These are phyloP conservation scores for Agelas oroides DNA, from an alignment of 37 sponge, comb jelly and placozoan species.

Conservation along the genomic window DNA sequence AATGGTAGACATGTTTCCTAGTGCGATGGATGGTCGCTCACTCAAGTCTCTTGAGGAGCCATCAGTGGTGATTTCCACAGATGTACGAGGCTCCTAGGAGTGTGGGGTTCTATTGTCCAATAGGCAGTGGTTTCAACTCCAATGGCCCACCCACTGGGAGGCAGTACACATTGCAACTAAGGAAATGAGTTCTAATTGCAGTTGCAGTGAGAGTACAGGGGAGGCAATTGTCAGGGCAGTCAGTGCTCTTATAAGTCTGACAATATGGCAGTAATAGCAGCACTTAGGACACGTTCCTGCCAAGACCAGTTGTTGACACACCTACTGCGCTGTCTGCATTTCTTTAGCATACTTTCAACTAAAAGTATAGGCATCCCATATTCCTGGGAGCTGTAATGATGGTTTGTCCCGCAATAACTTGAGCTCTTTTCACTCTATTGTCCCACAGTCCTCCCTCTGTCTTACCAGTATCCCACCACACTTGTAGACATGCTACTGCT, in stretches of 20 bases:
- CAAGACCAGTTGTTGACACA: constrained; percentile 24
- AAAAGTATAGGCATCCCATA: too few species aligned
- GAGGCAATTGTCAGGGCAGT: not conserved
- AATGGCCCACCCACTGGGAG: not conserved
- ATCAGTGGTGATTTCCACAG: not conserved
- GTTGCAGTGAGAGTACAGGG: too few species aligned
- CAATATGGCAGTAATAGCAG: constrained; percentile 43
- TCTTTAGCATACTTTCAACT: constrained; percentile 16
- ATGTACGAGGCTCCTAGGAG: constrained; percentile 31
- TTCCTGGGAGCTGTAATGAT: too few species aligned
- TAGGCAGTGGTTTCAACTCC: constrained; percentile 27
- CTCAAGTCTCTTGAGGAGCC: too few species aligned
- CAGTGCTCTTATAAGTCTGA: constrained; percentile 15
- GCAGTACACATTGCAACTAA: constrained; percentile 10
- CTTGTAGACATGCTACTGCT: too few species aligned
- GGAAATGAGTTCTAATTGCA: constrained; percentile 38
- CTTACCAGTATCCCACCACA: too few species aligned
- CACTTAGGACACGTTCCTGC: constrained; percentile 11
- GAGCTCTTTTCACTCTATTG: too few species aligned
- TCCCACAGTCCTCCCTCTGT: too few species aligned
- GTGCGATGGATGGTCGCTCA: not conserved
- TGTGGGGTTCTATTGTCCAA: constrained; percentile 18
- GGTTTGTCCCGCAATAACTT: too few species aligned
- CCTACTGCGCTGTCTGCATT: constrained; percentile 47
- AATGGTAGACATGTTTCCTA: not conserved